Base-by-base conservation (phyloP, 2,797 vertebrate species). In the Bovichtus variegatus region DNA sequence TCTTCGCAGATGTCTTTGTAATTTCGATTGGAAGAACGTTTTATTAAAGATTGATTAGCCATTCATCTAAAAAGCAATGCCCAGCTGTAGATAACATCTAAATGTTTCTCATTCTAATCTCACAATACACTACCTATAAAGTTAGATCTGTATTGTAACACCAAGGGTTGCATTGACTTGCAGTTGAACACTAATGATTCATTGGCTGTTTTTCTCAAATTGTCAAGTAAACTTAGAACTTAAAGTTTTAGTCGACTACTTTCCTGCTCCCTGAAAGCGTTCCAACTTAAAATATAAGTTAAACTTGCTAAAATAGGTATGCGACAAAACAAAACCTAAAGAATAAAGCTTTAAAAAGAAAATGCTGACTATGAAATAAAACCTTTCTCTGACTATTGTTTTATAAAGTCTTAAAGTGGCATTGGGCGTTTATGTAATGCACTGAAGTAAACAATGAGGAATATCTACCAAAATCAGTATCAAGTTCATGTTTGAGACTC, bases 391-490 rank as follows among this genome's bases (percentile, higher is more conserved):
- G 58, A 74, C 50, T 71, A 58, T 15, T 75, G 77, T 58, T 41
- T 53, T 44, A 58, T 9, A 18, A 44, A 77, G 40, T 63, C 9
- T 47, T 12, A 57, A 55, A 15, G 18, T 47, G 44, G 13, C 11
- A 34, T 34, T 74, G 55, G 15, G 18, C 31, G 34, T 68, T 77
- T 38, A 68, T 67, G 53, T 76, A 41, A 47, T 38, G 19, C 51
- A 27, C 19, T 25, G 40, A 43, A 21, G 59, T 72, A 61, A 83
- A 82, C 34, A 53, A 41, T 29, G 25, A 23, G 59, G 15, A 77
- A 65, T 49, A 44, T 66, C 29, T 50, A 57, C 53, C 25, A 27
- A 74, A 80, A 76, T 81, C 66, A 49, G 44, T 16, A 61, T 19
- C 8, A 12, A 27, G 47, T 46, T 72, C 44, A 38, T 62, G 43